phyloP scores from a whole-genome alignment of 2,113 vertebrate species.

The Cettia cetti region DNA sequence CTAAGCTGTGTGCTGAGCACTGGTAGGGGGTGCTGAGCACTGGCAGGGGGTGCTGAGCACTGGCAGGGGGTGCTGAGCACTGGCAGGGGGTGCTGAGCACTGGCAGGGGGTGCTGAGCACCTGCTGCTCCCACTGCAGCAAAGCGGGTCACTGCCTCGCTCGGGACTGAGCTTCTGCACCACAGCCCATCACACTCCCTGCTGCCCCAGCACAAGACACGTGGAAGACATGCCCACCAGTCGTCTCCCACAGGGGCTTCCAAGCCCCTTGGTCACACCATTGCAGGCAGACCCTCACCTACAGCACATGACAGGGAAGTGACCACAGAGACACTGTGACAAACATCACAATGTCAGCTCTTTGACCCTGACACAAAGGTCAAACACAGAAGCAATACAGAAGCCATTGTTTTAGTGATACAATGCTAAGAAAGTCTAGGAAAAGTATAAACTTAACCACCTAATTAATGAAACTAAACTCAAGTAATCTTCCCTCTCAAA shows the following conservation, averaged over 20 bases:
- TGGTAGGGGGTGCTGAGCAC: background rate
- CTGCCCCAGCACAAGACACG: background rate
- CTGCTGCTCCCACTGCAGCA: background rate
- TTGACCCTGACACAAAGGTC: background rate
- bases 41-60: background rate
- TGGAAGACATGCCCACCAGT: background rate
- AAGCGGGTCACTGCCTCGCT: background rate
- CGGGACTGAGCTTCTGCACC: background rate
- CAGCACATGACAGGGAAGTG: accelerated
- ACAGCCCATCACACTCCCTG: accelerated
- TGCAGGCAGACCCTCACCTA: background rate
- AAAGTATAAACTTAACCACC: background rate
- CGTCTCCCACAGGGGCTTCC: background rate
- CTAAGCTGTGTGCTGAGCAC: background rate
- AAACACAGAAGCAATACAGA: background rate
- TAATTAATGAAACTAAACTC: background rate
- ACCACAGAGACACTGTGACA: background rate
- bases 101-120: background rate
- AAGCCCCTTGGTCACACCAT: background rate
- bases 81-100: background rate
- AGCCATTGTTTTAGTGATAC: background rate
- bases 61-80: background rate
- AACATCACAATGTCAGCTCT: background rate
- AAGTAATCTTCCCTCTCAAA: background rate
- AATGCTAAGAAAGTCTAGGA: background rate